These are phyloP conservation scores for Dynastes hyllus DNA, from an alignment of 2,888 invertebrate genomes.

Conservation along the genomic window DNA sequence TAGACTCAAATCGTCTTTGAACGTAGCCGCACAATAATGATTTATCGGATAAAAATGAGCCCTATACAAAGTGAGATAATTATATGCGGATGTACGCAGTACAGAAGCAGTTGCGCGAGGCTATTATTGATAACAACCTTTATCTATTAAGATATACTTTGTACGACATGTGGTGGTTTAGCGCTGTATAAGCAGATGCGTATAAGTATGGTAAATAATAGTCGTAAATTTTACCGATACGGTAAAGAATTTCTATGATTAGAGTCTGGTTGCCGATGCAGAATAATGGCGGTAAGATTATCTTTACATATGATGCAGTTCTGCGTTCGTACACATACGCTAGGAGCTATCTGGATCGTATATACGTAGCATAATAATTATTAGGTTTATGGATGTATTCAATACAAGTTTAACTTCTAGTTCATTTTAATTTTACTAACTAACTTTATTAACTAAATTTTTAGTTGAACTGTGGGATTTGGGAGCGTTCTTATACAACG, in stretches of 20 bases:
- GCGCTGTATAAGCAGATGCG: neutral
- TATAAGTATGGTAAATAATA: constrained; percentile 18
- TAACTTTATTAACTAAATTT: too few species aligned
- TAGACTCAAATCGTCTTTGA: constrained; percentile 15
- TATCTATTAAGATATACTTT: constrained; percentile 30
- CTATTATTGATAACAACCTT: constrained; percentile 29
- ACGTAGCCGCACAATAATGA: constrained; percentile 20
- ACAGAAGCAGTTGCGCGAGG: neutral
- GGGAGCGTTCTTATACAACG: neutral
- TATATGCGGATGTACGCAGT: neutral
- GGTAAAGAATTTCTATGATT: neutral
- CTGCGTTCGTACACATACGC: neutral
- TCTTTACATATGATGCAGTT: neutral
- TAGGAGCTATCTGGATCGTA: too few species aligned
- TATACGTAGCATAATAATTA: too few species aligned
- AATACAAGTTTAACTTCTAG: too few species aligned
- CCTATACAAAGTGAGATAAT: constrained; percentile 3
- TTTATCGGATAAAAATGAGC: constrained; percentile 1
- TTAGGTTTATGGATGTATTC: too few species aligned
- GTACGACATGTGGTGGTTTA: constrained; percentile 26
- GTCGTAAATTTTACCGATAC: constrained; percentile 17
- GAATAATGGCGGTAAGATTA: neutral
- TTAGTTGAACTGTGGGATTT: too few species aligned
- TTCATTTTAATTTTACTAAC: too few species aligned
- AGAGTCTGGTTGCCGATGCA: neutral